These are phyloP conservation scores for Catamblyrhynchus diadema DNA, from an alignment of 2,797 vertebrate species.

Conservation along the genomic window DNA sequence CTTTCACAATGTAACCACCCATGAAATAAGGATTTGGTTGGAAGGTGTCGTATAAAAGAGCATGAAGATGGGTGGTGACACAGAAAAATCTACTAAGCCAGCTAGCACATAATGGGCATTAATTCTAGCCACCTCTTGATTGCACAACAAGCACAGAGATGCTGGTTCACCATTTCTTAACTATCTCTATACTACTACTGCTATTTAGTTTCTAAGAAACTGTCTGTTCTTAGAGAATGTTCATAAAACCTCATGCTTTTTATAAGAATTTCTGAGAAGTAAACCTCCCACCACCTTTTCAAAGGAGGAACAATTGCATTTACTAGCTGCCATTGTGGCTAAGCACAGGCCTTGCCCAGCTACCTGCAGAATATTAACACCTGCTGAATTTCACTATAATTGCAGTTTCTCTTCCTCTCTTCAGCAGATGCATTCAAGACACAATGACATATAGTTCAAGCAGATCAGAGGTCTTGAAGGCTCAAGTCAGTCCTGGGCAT, in stretches of 20 bases:
- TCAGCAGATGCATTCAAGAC: background rate
- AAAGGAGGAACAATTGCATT: background rate
- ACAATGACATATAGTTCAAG: background rate
- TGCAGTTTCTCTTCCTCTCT: background rate
- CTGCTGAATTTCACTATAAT: background rate
- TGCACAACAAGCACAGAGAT: background rate
- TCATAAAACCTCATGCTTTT: background rate
- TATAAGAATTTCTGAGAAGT: background rate
- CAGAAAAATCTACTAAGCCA: slow-evolving; percentile 17
- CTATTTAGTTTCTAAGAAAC: background rate
- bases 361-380: background rate
- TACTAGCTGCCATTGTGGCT: background rate
- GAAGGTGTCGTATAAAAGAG: slow-evolving; percentile 28
- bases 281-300: background rate
- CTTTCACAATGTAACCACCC: slow-evolving; percentile 57
- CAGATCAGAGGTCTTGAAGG: background rate
- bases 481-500: background rate
- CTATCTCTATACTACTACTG: background rate
- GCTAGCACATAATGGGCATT: background rate
- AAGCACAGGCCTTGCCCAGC: background rate
- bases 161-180: background rate
- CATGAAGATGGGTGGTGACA: slow-evolving; percentile 9
- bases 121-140: background rate
- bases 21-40: slow-evolving; percentile 57
- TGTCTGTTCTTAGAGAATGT: background rate